Conservation (phyloP, 2,797 vertebrate species). For the Gila robusta region DNA sequence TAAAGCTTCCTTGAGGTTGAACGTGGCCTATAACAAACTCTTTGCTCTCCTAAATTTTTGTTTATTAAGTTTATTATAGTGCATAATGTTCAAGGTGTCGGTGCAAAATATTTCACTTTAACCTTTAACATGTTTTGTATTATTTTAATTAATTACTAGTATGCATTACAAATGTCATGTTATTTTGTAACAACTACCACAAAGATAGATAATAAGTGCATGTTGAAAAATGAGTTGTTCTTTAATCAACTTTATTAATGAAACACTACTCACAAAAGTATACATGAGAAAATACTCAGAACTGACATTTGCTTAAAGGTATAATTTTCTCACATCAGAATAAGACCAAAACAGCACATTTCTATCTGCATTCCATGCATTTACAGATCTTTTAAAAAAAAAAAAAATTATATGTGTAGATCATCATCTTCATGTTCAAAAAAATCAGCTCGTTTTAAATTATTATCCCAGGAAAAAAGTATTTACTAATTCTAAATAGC, state of each 20-base stretch:
- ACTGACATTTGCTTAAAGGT: slow-evolving; percentile 12
- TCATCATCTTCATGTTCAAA: slow-evolving; percentile 22
- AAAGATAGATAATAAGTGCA: not conserved
- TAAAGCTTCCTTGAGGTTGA: not conserved
- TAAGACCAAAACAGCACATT: slow-evolving; percentile 4
- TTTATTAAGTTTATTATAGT: not conserved
- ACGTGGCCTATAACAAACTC: not conserved
- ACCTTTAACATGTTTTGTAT: not conserved
- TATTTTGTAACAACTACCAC: not conserved
- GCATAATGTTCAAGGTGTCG: not conserved
- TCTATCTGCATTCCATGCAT: not conserved
- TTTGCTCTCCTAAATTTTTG: not conserved
- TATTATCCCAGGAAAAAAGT: not conserved
- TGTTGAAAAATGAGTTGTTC: not conserved
- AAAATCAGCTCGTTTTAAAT: slow-evolving; percentile 25
- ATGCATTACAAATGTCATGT: not conserved
- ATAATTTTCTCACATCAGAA: slow-evolving; percentile 14
- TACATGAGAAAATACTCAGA: slow-evolving; percentile 15
- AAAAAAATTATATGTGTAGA: not conserved
- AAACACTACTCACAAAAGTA: slow-evolving; percentile 22
- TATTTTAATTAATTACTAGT: not conserved
- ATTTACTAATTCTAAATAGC: slow-evolving; percentile 23
- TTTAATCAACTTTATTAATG: slow-evolving; percentile 37
- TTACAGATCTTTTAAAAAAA: not conserved
- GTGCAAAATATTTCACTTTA: not conserved